Conservation (phyloP, 2,113 vertebrate species). For the Microtus ochrogaster region DNA sequence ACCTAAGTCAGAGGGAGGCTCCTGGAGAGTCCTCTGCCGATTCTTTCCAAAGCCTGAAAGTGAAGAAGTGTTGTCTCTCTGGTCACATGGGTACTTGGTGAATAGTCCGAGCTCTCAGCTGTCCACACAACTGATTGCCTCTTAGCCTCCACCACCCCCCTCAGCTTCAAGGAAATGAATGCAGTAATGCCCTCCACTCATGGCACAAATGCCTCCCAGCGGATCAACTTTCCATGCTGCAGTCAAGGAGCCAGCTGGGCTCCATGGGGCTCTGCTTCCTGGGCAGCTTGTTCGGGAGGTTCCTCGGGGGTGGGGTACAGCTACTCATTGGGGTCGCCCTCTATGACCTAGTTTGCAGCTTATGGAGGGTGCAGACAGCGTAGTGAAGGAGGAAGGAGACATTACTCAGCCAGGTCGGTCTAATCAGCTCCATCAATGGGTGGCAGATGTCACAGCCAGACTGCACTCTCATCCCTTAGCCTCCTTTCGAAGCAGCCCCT, state of each 20-base stretch:
- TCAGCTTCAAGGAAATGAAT: background rate
- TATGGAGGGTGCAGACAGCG: background rate
- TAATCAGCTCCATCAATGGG: background rate
- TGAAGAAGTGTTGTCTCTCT: background rate
- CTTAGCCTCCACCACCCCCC: background rate
- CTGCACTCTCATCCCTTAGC: background rate
- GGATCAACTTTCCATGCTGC: background rate
- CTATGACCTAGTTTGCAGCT: background rate
- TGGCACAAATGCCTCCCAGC: background rate
- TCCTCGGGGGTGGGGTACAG: background rate
- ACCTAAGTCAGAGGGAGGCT: background rate
- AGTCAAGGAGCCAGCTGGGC: background rate
- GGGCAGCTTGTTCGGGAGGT: background rate
- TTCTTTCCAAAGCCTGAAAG: background rate
- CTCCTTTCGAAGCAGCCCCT: background rate
- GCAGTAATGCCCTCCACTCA: background rate
- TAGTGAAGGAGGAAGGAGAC: background rate
- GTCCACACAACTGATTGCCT: background rate
- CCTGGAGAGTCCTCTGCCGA: background rate
- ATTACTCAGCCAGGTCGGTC: background rate
- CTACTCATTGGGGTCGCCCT: background rate
- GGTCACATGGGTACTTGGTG: background rate
- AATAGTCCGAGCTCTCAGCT: background rate
- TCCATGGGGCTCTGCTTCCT: accelerated
- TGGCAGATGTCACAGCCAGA: background rate